Evolutionary conservation across 2,797 vertebrate genomes (phyloP).

Genomic region (Poeciliopsis presidionis): DNA sequence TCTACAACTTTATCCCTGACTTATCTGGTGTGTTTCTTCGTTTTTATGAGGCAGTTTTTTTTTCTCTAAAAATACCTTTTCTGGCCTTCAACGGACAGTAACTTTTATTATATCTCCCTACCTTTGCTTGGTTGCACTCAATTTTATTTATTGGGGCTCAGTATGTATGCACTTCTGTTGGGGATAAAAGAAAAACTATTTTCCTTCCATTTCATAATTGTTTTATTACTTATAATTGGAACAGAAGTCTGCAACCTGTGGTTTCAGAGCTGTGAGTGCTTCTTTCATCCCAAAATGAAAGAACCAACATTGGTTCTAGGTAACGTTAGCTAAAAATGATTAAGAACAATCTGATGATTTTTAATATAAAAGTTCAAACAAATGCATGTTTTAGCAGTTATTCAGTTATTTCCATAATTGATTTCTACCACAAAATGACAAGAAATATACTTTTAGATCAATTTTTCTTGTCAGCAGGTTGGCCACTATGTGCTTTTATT

Average conservation of each 20-base stretch:
- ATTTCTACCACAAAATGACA: not conserved
- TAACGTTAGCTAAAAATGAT: not conserved
- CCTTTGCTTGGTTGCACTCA: not conserved
- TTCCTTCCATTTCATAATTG: not conserved
- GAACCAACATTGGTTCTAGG: not conserved
- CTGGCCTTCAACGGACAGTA: no score
- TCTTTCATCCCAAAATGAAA: not conserved
- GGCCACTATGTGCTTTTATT: not conserved
- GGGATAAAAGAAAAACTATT: not conserved
- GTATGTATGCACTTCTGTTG: not conserved
- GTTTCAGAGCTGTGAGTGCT: not conserved
- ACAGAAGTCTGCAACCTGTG: not conserved
- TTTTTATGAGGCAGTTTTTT: not conserved
- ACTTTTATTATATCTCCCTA: not conserved
- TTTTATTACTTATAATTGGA: not conserved
- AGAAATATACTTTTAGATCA: not conserved
- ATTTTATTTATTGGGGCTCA: not conserved
- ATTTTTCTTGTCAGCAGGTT: not conserved
- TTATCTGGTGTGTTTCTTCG: not conserved
- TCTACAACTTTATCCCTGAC: not conserved
- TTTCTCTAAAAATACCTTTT: not conserved
- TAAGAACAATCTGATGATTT: not conserved
- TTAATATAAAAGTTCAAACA: not conserved
- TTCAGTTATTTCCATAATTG: not conserved
- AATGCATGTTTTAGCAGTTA: not conserved